Evolutionary conservation across 2,113 vertebrate genomes (phyloP).

Genomic region (Aramus guarauna): DNA sequence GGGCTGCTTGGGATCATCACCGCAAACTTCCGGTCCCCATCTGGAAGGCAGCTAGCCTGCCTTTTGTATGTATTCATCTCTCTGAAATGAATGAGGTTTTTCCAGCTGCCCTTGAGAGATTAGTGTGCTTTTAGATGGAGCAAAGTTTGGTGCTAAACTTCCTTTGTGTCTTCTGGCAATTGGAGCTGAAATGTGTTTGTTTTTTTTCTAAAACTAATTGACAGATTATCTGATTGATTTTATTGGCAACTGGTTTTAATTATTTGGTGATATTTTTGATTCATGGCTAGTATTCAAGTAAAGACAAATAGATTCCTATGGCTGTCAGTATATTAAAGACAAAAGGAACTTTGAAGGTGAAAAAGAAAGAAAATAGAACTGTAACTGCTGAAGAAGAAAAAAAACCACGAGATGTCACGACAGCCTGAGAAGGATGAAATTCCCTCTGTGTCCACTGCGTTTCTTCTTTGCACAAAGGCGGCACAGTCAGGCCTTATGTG

Average conservation of each 20-base stretch:
- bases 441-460: neutral
- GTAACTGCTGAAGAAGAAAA: neutral
- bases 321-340: neutral
- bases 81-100: constrained; percentile 2
- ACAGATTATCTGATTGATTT: neutral
- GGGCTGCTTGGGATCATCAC: neutral
- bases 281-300: neutral
- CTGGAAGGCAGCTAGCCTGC: constrained; percentile 30
- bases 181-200: neutral
- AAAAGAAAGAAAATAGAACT: neutral
- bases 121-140: neutral
- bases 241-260: neutral
- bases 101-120: constrained; percentile 1
- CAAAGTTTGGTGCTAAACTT: neutral
- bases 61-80: constrained; percentile 23
- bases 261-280: neutral
- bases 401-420: neutral
- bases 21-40: constrained; percentile 18
- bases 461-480: neutral
- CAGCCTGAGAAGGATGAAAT: neutral
- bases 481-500: neutral
- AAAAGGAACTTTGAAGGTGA: neutral
- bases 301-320: neutral
- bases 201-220: neutral
- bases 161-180: neutral